Evolutionary conservation across 2,888 invertebrate genomes (phyloP), one percentile per base, ranked within the genome.

Genomic region (Polyploca ridens): DNA sequence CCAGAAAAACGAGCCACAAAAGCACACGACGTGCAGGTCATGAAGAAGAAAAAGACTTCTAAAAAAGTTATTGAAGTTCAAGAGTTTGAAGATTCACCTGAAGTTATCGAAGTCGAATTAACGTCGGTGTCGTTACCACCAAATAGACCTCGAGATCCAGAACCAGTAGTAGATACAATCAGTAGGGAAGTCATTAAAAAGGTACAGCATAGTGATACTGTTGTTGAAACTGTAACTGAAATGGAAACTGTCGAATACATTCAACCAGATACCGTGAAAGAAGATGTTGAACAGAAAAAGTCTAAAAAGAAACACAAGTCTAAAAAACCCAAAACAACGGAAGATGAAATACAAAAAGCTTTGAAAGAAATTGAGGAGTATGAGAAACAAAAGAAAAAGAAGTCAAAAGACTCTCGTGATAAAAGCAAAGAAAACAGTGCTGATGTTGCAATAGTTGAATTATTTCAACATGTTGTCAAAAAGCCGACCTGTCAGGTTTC

Each of bases 271-370:
- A 66, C 69, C 41, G 63, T 64, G 27, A 66, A 69, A 7, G 78
- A 79, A 44, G 84, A 85, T 58, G 58, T 67, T 27, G 87, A 86
- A 44, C 78, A 72, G 49, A 93, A 89, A 67, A 91, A 88, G 76
- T 63, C 78, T 5, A 92, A 91, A 78, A 92, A 90, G 84, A 93
- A 92, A 75, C 80, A 83, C 58, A 93, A 91, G 71, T 44, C 80
- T n/a, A 93, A 90, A 71, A 92, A 89, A 73, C 64, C 69, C n/a
- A 91, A 88, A 75, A 71, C 77, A 2, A 67, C 76, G 19, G 89
- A 88, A 72, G 93, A 94, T 71, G 93, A 94, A 72, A 94, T 94
- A 69, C 88, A 87, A 69, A 90, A 85, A 74, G 93, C 92, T 58
- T 81, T 94, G 0, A 93, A 91, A 82, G 94, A 94, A 81, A 93